Percentiles rank a stretch among this genome's conserved stretches.
These are phyloP conservation scores for Phyllostomus discolor DNA, from an alignment of 2,113 vertebrate genomes.

Conservation along the genomic window DNA sequence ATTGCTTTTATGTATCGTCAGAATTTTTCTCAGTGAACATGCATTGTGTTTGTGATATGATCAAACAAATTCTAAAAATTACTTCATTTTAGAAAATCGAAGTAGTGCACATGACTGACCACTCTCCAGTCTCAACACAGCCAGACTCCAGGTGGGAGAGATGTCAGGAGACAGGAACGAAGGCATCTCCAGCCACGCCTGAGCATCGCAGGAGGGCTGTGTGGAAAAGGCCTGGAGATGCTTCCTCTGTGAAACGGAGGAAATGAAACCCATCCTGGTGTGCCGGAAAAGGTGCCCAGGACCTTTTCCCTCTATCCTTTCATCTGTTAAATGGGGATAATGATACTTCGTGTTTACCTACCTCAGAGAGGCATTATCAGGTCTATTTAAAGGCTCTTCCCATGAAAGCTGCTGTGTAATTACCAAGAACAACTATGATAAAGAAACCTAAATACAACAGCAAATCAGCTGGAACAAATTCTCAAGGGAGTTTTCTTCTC, in stretches of 20 bases:
- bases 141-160: neutral
- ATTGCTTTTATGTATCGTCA: neutral
- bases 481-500: constrained; percentile 52
- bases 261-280: neutral
- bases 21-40: neutral
- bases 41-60: neutral
- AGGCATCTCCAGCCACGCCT: neutral
- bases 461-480: constrained; percentile 65
- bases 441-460: constrained; percentile 71
- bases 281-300: neutral
- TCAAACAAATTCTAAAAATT: neutral
- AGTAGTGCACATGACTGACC: neutral
- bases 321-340: constrained; percentile 73
- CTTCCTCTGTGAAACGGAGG: neutral
- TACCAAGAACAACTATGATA: constrained; percentile 70
- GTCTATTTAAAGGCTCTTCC: constrained; percentile 71
- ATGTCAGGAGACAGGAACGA: neutral
- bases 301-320: constrained; percentile 60
- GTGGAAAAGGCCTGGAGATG: neutral
- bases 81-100: neutral
- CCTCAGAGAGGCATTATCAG: constrained; percentile 66
- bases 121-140: neutral
- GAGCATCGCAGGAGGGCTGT: neutral
- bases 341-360: constrained; percentile 58
- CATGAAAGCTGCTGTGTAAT: constrained; percentile 67